A percentile compares a stretch with the other conserved stretches of the same genome.
Evolutionary conservation across 1,140 invertebrate species (phyloP).

Genomic region (Orussus abietinus): DNA sequence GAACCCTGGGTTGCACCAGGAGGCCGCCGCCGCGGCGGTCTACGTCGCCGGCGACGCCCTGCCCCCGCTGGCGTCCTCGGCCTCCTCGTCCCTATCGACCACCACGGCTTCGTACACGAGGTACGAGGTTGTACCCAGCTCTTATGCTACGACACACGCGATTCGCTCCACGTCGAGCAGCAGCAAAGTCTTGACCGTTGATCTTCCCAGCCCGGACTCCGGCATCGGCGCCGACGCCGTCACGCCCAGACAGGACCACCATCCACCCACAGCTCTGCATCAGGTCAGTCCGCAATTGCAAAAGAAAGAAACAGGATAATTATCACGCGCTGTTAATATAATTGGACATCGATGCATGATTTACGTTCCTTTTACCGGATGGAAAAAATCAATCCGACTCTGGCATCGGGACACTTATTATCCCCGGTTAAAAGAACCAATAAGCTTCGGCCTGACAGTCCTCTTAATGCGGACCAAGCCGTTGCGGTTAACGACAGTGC

Average conservation of each 20-base stretch:
- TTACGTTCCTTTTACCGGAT: no score
- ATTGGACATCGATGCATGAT: no score
- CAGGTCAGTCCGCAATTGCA: slow-evolving; percentile 83
- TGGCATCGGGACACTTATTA: no score
- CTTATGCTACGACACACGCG: slow-evolving; percentile 47
- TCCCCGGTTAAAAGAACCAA: no score
- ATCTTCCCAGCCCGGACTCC: slow-evolving; percentile 86
- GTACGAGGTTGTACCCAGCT: slow-evolving; percentile 50
- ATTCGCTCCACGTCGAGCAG: slow-evolving; percentile 52
- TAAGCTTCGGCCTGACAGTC: no score
- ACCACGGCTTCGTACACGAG: slow-evolving; percentile 50
- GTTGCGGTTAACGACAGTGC: slow-evolving; percentile 15
- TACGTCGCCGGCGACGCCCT: slow-evolving; percentile 45
- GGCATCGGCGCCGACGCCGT: slow-evolving; percentile 88
- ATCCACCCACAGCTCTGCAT: slow-evolving; percentile 61
- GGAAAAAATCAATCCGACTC: no score
- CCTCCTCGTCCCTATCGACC: slow-evolving; percentile 41
- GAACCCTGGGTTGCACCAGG: slow-evolving; percentile 45
- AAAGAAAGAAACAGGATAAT: no score
- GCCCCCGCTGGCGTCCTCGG: slow-evolving; percentile 51
- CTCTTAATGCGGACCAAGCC: no score
- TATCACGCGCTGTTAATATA: no score
- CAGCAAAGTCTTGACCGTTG: slow-evolving; percentile 78
- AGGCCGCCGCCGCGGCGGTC: slow-evolving; percentile 43
- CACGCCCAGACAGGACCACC: slow-evolving; percentile 80